These are phyloP conservation scores for Calephelis nemesis DNA, from an alignment of 1,140 invertebrate species.

Conservation along the genomic window DNA sequence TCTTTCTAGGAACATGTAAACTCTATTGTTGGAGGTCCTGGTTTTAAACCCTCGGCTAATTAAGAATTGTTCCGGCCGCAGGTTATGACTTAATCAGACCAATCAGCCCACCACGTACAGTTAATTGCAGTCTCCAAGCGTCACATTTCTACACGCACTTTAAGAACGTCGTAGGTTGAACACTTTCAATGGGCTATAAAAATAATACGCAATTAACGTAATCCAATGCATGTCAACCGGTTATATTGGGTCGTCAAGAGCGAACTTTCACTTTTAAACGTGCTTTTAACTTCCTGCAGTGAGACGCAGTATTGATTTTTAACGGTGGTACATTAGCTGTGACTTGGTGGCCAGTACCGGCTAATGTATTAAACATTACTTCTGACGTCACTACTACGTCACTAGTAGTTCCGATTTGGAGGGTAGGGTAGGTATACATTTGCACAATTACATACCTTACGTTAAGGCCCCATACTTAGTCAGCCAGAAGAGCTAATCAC, in stretches of 20 bases:
- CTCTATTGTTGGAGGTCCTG: too few species aligned
- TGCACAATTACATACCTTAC: too few species aligned
- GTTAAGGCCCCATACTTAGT: too few species aligned
- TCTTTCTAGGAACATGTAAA: too few species aligned
- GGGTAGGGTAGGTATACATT: too few species aligned
- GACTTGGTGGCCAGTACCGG: not conserved
- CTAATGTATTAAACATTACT: too few species aligned
- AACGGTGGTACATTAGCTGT: constrained; percentile 10
- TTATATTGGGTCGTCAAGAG: constrained; percentile 37
- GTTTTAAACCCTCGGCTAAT: too few species aligned
- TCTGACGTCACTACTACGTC: too few species aligned
- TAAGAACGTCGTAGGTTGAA: constrained; percentile 13
- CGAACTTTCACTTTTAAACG: constrained; percentile 52
- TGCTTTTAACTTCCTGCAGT: constrained; percentile 33
- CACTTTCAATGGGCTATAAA: constrained; percentile 40
- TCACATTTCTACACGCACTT: constrained; percentile 26
- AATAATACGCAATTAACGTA: constrained; percentile 49
- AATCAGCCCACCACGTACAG: not conserved
- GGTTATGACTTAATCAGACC: too few species aligned
- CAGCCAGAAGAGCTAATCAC: too few species aligned
- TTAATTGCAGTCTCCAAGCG: constrained; percentile 5
- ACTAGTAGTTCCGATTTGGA: too few species aligned
- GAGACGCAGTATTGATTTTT: constrained; percentile 24
- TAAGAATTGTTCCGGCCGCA: too few species aligned
- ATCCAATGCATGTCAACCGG: constrained; percentile 42